Conservation (phyloP, 2,113 vertebrate genomes). For the Megatriorchis doriae region DNA sequence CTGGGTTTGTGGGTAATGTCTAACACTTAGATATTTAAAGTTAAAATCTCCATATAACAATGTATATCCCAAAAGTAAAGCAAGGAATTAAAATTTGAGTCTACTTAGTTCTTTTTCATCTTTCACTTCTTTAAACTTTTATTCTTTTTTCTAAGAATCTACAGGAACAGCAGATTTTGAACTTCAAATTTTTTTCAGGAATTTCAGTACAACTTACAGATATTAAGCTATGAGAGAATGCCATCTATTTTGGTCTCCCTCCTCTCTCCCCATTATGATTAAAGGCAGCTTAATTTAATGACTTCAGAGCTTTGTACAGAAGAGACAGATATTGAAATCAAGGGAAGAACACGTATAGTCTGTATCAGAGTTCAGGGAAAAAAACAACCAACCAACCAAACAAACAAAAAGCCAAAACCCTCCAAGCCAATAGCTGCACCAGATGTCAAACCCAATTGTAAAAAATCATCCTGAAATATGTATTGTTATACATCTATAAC, state of each 20-base stretch:
- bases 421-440: accelerated
- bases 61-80: not conserved
- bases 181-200: not conserved
- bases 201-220: not conserved
- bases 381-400: not conserved
- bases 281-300: not conserved
- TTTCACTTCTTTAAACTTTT: not conserved
- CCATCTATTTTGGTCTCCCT: not conserved
- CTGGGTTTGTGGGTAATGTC: not conserved
- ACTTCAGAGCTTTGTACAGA: not conserved
- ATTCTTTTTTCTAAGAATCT: not conserved
- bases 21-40: not conserved
- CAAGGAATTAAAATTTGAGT: not conserved
- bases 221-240: not conserved
- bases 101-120: not conserved
- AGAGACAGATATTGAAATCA: not conserved
- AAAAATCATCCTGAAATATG: not conserved
- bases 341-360: not conserved
- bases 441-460: not conserved
- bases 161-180: not conserved
- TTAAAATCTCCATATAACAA: not conserved
- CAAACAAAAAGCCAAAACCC: not conserved
- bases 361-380: not conserved
- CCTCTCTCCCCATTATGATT: not conserved
- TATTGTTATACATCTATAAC: not conserved